These are phyloP conservation scores for Cynodonichthys magdalenae DNA, from an alignment of 2,797 vertebrate species.

Conservation along the genomic window DNA sequence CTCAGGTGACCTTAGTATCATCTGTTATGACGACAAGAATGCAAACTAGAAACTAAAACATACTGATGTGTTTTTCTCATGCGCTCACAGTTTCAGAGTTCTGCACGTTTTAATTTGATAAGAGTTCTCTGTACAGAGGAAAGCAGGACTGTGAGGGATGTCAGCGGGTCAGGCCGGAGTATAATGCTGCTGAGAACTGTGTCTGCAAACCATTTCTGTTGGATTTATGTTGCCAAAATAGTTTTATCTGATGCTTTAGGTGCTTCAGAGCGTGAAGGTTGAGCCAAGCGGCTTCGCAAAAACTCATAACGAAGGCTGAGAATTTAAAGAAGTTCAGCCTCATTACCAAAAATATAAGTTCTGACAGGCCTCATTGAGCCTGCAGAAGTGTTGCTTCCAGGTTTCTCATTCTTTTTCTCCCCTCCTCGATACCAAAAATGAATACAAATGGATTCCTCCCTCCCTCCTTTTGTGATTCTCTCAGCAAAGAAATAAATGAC, in stretches of 20 bases:
- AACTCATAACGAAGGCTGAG: constrained; percentile 1
- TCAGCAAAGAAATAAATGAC: constrained; percentile 29
- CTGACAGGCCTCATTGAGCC: neutral
- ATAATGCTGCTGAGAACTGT: constrained; percentile 53
- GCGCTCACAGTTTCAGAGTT: constrained; percentile 35
- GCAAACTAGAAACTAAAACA: constrained; percentile 30
- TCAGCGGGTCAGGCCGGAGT: constrained; percentile 54
- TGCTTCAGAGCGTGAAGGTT: constrained; percentile 18
- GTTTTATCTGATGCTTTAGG: constrained; percentile 22
- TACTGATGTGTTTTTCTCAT: constrained; percentile 26
- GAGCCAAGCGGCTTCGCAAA: constrained; percentile 5
- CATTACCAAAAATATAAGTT: constrained; percentile 14
- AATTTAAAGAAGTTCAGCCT: constrained; percentile 20
- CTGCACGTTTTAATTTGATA: constrained; percentile 35
- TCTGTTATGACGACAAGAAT: constrained; percentile 39
- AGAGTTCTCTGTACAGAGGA: constrained; percentile 41
- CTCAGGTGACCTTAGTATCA: constrained; percentile 48
- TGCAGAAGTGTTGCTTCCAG: neutral
- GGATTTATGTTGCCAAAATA: constrained; percentile 44
- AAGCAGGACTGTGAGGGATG: constrained; percentile 27
- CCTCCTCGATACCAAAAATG: constrained; percentile 9
- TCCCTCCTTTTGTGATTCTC: constrained; percentile 24
- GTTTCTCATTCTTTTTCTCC: constrained; percentile 11
- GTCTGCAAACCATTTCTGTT: constrained; percentile 32
- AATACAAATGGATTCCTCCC: constrained; percentile 26